phyloP scores from a whole-genome alignment of 2,888 invertebrate genomes.

The Dynastes hyllus region DNA sequence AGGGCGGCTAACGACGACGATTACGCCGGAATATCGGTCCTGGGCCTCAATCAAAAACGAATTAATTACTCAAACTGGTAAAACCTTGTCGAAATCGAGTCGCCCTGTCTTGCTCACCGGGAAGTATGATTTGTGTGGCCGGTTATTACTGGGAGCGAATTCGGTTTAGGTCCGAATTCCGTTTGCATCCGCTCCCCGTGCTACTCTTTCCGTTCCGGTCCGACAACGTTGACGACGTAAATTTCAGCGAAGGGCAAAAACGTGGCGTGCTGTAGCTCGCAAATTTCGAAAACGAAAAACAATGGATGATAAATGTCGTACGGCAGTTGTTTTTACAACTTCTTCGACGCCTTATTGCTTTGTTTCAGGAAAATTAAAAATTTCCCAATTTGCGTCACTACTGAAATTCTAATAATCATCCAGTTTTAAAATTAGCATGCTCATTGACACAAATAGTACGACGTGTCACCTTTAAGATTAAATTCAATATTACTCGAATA shows the following conservation, averaged over 20 bases:
- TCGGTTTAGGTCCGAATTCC: conserved; percentile 45
- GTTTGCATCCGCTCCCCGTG: conserved; percentile 9
- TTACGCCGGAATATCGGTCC: conserved; percentile 48
- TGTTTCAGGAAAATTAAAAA: background rate
- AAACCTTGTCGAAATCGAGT: conserved; percentile 68
- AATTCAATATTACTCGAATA: no score
- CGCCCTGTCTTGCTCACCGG: conserved; percentile 66
- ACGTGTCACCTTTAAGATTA: no score
- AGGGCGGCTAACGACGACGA: conserved; percentile 13
- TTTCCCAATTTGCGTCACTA: background rate
- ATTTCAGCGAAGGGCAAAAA: conserved; percentile 29
- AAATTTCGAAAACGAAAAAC: conserved; percentile 40
- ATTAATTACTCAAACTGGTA: conserved; percentile 69
- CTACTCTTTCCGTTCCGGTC: conserved; percentile 12
- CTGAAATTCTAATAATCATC: no score
- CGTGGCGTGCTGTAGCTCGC: background rate
- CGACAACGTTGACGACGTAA: conserved; percentile 11
- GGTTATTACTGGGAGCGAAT: conserved; percentile 58
- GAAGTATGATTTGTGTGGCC: conserved; percentile 67
- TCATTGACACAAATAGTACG: no score
- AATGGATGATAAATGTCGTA: conserved; percentile 31
- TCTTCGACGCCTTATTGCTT: conserved; percentile 32
- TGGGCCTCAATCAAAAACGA: conserved; percentile 69
- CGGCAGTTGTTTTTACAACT: conserved; percentile 14
- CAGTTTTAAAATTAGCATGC: no score